A percentile compares a stretch with the other conserved stretches of the same genome.
Conservation (phyloP, 1,140 invertebrate species). For the Aleiodes sp. region DNA sequence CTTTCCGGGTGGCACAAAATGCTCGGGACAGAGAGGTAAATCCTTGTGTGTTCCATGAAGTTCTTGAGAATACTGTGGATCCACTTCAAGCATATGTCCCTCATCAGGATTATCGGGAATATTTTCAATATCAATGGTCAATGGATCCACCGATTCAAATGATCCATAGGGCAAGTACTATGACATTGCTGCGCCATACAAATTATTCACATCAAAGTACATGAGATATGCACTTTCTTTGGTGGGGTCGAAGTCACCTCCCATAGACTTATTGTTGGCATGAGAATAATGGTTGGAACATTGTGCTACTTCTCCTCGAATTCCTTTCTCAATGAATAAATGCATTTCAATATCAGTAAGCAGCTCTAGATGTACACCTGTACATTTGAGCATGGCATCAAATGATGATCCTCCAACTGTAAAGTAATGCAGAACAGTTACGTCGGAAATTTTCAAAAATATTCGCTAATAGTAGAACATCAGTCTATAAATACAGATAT, state of each 20-base stretch:
- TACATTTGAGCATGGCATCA: slow-evolving; percentile 55
- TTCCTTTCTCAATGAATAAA: slow-evolving; percentile 56
- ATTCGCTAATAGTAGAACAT: slow-evolving; percentile 46
- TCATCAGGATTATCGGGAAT: too few relatives aligned
- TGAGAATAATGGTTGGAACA: slow-evolving; percentile 52
- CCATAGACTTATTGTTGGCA: slow-evolving; percentile 64
- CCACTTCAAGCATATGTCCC: too few relatives aligned
- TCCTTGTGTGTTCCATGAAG: too few relatives aligned
- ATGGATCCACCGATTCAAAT: slow-evolving; percentile 68
- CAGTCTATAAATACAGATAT: slow-evolving; percentile 1
- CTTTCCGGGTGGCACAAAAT: too few relatives aligned
- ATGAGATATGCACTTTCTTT: slow-evolving; percentile 52
- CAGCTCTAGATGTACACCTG: slow-evolving; percentile 61
- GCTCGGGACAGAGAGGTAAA: too few relatives aligned
- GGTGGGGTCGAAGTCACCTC: neutral
- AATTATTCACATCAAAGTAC: slow-evolving; percentile 68
- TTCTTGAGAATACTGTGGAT: too few relatives aligned
- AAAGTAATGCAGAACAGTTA: slow-evolving; percentile 40
- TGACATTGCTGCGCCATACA: slow-evolving; percentile 67
- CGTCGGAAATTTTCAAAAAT: slow-evolving; percentile 65
- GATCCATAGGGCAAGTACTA: slow-evolving; percentile 57
- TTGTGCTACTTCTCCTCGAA: slow-evolving; percentile 57
- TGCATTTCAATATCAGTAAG: slow-evolving; percentile 62
- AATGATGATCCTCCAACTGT: too few relatives aligned
- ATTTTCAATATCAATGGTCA: too few relatives aligned